Percentiles rank a stretch among this genome's conserved stretches.
These are phyloP conservation scores for Bolborhynchus lineola DNA, from an alignment of 2,113 vertebrate genomes.

Conservation along the genomic window DNA sequence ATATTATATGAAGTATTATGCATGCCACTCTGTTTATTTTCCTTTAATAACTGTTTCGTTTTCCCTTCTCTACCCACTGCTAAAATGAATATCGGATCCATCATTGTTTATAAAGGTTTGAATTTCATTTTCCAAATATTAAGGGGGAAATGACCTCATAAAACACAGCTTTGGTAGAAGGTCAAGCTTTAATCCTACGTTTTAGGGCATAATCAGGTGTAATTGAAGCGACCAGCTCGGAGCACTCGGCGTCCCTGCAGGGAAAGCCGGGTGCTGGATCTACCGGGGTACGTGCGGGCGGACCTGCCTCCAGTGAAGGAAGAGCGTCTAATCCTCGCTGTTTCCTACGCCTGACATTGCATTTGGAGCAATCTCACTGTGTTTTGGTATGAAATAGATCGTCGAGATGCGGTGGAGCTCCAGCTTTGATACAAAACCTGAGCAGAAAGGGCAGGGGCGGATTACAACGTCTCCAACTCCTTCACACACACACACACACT, in stretches of 20 bases:
- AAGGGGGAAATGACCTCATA: neutral
- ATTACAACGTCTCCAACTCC: neutral
- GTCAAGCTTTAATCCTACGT: neutral
- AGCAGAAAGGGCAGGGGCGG: neutral
- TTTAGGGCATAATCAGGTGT: neutral
- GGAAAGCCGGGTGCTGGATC: neutral
- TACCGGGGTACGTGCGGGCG: neutral
- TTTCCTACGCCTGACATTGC: neutral
- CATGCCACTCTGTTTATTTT: slow-evolving; percentile 40
- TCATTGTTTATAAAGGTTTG: neutral
- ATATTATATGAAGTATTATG: slow-evolving; percentile 61
- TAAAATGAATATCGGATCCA: neutral
- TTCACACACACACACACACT: neutral
- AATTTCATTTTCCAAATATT: neutral
- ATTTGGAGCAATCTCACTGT: neutral
- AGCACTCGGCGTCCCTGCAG: neutral
- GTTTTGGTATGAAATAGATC: neutral
- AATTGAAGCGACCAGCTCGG: neutral
- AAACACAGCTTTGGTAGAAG: neutral
- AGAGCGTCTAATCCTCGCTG: neutral
- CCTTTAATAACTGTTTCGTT: neutral
- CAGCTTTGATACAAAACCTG: neutral
- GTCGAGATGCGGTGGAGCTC: neutral
- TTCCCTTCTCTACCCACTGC: neutral
- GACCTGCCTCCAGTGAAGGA: neutral